A percentile compares a stretch with the other conserved stretches of the same genome.
Conservation (phyloP, 2,113 vertebrate genomes). For the Perccottus glenii region DNA sequence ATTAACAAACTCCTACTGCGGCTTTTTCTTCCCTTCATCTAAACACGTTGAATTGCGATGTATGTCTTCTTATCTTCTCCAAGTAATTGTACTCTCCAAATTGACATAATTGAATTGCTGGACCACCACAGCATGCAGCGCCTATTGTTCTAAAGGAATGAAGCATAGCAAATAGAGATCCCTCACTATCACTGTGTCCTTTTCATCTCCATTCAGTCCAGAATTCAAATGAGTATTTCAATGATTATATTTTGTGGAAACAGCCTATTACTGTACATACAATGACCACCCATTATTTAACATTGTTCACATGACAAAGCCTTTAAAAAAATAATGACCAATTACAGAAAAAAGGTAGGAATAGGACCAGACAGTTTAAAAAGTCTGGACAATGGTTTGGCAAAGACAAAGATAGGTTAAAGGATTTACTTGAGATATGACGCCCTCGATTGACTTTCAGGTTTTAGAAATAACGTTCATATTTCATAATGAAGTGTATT, state of each 20-base stretch:
- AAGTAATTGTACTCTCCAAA: constrained; percentile 65
- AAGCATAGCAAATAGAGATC: constrained; percentile 51
- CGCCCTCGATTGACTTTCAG: constrained; percentile 6
- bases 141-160: constrained; percentile 67
- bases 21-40: constrained; percentile 24
- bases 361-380: constrained; percentile 10
- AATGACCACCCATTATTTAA: constrained; percentile 42
- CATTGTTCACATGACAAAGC: constrained; percentile 26
- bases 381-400: neutral
- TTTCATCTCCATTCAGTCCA: constrained; percentile 54
- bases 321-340: constrained; percentile 45
- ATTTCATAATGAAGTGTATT: constrained; percentile 18
- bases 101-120: constrained; percentile 70
- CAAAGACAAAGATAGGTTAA: constrained; percentile 20
- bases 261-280: constrained; percentile 34
- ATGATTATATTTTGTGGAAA: constrained; percentile 51
- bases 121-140: constrained; percentile 36
- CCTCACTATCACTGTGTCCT: constrained; percentile 55
- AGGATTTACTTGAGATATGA: constrained; percentile 11
- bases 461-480: constrained; percentile 4
- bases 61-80: constrained; percentile 63
- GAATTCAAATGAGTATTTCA: constrained; percentile 35
- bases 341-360: constrained; percentile 27
- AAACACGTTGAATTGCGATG: constrained; percentile 55
- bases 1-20: constrained; percentile 66